phyloP scores from a whole-genome alignment of 2,797 vertebrate species.

The Tangara arthus region DNA sequence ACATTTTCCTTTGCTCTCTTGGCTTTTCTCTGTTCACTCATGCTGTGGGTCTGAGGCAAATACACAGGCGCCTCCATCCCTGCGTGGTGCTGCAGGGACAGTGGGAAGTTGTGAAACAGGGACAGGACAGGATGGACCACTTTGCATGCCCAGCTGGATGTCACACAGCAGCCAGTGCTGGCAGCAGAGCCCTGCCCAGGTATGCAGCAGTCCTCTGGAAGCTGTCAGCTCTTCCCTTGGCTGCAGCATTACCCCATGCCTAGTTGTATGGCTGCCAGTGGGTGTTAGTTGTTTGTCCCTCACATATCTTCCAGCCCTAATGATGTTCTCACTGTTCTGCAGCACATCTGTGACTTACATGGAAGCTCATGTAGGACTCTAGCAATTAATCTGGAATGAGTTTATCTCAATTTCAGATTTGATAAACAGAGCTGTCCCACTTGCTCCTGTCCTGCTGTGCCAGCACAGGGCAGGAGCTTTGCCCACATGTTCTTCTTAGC shows the following conservation, averaged over 20 bases:
- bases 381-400: not conserved
- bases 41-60: not conserved
- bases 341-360: not conserved
- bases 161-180: not conserved
- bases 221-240: not conserved
- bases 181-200: not conserved
- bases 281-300: not conserved
- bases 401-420: not conserved
- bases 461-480: not conserved
- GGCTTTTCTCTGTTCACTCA: not conserved
- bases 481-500: accelerated
- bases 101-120: not conserved
- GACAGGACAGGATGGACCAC: not conserved
- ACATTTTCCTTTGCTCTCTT: not conserved
- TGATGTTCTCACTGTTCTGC: not conserved
- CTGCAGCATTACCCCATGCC: not conserved
- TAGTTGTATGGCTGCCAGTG: not conserved
- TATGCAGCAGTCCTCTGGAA: not conserved
- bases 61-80: not conserved
- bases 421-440: not conserved
- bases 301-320: not conserved
- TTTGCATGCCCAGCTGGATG: not conserved
- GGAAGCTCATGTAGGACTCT: not conserved
- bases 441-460: not conserved
- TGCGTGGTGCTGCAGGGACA: not conserved